Evolutionary conservation across 2,113 vertebrate genomes (phyloP).

Genomic region (Aegotheles bennettii): DNA sequence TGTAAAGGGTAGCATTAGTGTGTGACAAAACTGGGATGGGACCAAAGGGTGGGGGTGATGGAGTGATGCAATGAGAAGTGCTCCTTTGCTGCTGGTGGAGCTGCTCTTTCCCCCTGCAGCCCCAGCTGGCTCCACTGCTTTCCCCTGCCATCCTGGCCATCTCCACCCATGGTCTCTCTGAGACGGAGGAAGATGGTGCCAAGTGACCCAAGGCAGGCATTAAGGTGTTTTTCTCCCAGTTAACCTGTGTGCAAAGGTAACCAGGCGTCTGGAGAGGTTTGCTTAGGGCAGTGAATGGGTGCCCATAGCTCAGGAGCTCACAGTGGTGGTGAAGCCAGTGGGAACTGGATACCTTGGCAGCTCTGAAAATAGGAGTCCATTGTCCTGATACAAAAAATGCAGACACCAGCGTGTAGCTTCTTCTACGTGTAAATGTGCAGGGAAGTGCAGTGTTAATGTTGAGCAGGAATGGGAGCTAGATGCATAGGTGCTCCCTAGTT

Average conservation of each 20-base stretch:
- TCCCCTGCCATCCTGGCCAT: neutral
- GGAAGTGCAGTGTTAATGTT: neutral
- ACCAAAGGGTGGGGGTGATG: neutral
- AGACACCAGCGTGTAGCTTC: neutral
- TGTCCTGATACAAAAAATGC: neutral
- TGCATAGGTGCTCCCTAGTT: neutral
- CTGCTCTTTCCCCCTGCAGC: neutral
- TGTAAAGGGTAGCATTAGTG: accelerated
- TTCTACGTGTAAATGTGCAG: neutral
- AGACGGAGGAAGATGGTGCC: neutral
- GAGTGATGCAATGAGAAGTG: neutral
- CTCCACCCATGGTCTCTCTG: neutral
- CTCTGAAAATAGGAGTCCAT: neutral
- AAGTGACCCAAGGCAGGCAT: neutral
- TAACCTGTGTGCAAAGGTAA: neutral
- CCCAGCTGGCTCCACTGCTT: accelerated
- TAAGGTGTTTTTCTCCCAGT: neutral
- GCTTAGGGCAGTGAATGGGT: neutral
- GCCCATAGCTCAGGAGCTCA: neutral
- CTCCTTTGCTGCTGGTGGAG: neutral
- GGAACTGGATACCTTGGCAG: neutral
- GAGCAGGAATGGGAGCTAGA: neutral
- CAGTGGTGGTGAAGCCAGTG: neutral
- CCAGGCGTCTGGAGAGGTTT: neutral
- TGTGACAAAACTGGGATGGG: neutral